Evolutionary conservation across 2,113 vertebrate species (phyloP).

Genomic region (Cavia aperea): DNA sequence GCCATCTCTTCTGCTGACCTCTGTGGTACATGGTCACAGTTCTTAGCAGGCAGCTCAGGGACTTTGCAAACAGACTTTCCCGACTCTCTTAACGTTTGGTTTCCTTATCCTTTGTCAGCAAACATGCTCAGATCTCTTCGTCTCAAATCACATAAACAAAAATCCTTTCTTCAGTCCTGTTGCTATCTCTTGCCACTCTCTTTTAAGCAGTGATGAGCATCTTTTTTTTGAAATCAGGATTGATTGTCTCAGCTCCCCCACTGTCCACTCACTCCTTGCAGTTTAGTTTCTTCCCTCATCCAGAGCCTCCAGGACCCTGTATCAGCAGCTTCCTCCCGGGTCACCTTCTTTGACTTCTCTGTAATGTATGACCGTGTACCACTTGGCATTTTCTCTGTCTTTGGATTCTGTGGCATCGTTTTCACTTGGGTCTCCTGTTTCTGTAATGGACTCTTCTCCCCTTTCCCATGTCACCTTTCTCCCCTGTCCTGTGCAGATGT

Average conservation of each 20-base stretch:
- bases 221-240: not conserved
- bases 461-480: not conserved
- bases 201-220: not conserved
- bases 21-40: conserved; percentile 98
- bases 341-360: not conserved
- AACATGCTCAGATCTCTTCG: not conserved
- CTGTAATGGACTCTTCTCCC: not conserved
- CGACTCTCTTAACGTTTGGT: not conserved
- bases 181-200: not conserved
- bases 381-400: not conserved
- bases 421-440: not conserved
- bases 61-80: conserved; percentile 77
- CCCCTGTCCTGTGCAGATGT: accelerated
- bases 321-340: not conserved
- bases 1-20: conserved; percentile 88
- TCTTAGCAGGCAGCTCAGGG: not conserved
- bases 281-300: not conserved
- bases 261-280: not conserved
- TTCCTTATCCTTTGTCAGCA: not conserved
- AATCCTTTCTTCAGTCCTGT: not conserved
- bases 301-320: not conserved
- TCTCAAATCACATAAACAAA: not conserved
- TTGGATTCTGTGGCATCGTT: not conserved
- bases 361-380: accelerated
- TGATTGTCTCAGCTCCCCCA: not conserved